These are phyloP conservation scores for Xenopus borealis DNA, from an alignment of 2,113 vertebrate species.

Conservation along the genomic window DNA sequence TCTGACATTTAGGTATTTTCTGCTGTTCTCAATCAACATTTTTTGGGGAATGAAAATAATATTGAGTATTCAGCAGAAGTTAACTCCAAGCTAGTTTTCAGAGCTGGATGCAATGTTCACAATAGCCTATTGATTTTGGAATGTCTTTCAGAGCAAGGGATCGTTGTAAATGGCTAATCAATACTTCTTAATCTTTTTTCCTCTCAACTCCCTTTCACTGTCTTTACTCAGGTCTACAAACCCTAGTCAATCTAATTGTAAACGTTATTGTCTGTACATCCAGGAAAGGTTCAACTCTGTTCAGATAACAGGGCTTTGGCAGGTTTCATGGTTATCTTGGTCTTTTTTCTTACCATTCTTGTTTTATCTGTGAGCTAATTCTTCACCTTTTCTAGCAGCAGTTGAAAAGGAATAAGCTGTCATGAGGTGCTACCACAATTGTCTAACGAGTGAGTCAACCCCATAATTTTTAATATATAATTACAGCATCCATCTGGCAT, in stretches of 20 bases:
- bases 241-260: background rate
- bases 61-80: background rate
- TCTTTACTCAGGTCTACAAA: background rate
- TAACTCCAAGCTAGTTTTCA: conserved; percentile 18
- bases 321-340: too few relatives aligned
- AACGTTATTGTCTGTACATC: background rate
- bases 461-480: too few relatives aligned
- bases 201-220: background rate
- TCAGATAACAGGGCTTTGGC: too few relatives aligned
- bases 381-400: background rate
- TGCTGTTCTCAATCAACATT: too few relatives aligned
- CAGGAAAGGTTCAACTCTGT: too few relatives aligned
- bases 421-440: too few relatives aligned
- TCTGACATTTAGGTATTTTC: too few relatives aligned
- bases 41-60: too few relatives aligned
- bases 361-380: background rate
- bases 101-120: conserved; percentile 17
- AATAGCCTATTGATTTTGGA: conserved; percentile 39
- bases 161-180: conserved; percentile 41
- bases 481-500: too few relatives aligned
- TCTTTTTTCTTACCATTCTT: background rate
- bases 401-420: too few relatives aligned
- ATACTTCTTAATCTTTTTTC: conserved; percentile 32
- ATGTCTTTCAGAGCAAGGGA: conserved; percentile 26
- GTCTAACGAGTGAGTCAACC: too few relatives aligned